phyloP scores from a whole-genome alignment of 2,888 invertebrate genomes.

The Drosophila histrio region DNA sequence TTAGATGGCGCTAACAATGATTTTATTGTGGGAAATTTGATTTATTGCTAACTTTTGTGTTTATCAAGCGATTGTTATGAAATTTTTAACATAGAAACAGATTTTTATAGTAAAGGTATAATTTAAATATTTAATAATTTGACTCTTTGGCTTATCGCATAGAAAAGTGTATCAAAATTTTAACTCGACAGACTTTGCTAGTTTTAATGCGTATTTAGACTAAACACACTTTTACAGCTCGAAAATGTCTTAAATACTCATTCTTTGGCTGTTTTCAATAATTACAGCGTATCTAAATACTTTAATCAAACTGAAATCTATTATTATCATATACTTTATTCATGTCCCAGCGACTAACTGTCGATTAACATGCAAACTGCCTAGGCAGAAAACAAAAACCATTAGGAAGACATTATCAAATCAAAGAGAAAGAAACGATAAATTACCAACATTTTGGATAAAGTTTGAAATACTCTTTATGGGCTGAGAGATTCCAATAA shows the following conservation, averaged over 20 bases:
- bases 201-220: too few relatives aligned
- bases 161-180: too few relatives aligned
- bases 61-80: background rate
- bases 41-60: background rate
- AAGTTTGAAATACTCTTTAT: background rate
- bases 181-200: too few relatives aligned
- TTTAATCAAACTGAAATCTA: slow-evolving; percentile 13
- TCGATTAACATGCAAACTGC: slow-evolving; percentile 52
- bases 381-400: slow-evolving; percentile 1
- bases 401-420: slow-evolving; percentile 18
- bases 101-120: too few relatives aligned
- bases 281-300: slow-evolving; percentile 1
- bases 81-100: background rate
- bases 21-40: background rate
- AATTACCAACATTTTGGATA: background rate
- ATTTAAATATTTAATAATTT: background rate
- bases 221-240: too few relatives aligned
- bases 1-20: too few relatives aligned
- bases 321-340: slow-evolving; percentile 13
- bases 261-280: background rate
- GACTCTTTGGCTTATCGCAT: too few relatives aligned
- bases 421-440: slow-evolving; percentile 14
- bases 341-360: slow-evolving; percentile 29
- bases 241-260: too few relatives aligned
- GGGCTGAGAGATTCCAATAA: background rate